Percentiles rank a stretch among this genome's conserved stretches.
These are phyloP conservation scores for Heliothis peltigera DNA, from an alignment of 2,888 invertebrate genomes.

Conservation along the genomic window DNA sequence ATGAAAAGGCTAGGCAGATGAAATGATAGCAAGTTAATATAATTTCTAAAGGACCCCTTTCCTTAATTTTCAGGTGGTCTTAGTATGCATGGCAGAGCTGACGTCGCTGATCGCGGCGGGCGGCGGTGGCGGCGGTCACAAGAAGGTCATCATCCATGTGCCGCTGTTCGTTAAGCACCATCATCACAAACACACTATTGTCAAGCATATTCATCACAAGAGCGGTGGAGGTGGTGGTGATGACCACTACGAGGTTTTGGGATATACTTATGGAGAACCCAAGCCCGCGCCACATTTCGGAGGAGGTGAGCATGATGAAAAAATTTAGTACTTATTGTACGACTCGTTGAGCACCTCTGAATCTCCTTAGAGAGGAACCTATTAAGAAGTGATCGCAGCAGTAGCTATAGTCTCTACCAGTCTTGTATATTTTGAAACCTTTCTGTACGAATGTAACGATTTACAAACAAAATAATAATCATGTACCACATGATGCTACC, in stretches of 20 bases:
- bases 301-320: constrained; percentile 71
- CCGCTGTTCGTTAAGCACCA: constrained; percentile 94
- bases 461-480: too few species aligned
- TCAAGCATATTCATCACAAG: constrained; percentile 92
- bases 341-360: too few species aligned
- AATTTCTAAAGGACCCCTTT: constrained; percentile 9
- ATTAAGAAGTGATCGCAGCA: too few species aligned
- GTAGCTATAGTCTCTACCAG: too few species aligned
- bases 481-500: too few species aligned
- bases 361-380: too few species aligned
- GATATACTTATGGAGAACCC: constrained; percentile 92
- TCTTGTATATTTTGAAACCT: too few species aligned
- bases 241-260: constrained; percentile 92
- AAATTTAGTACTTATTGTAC: too few species aligned
- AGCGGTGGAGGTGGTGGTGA: constrained; percentile 89
- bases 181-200: constrained; percentile 94
- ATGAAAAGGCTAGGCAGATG: too few species aligned
- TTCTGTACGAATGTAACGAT: too few species aligned
- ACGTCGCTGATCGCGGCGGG: constrained; percentile 78
- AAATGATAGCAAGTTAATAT: too few species aligned
- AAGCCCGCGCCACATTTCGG: constrained; percentile 88
- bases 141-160: constrained; percentile 94
- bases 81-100: constrained; percentile 81
- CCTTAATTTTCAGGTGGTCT: constrained; percentile 75
- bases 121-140: constrained; percentile 90